Conservation (phyloP, 2,797 vertebrate genomes). For the Sitta carolinensis region DNA sequence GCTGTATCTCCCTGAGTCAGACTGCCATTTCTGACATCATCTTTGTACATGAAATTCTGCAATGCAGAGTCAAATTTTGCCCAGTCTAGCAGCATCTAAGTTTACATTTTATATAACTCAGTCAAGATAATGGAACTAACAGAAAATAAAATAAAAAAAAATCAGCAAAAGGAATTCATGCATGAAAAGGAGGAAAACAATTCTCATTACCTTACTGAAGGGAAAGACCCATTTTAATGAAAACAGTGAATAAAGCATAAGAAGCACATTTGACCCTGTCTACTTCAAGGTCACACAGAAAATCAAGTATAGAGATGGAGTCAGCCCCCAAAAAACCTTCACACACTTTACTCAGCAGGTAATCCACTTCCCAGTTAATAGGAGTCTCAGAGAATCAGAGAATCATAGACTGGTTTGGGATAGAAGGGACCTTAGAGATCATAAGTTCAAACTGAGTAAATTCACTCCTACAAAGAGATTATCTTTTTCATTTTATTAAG, state of each 20-base stretch:
- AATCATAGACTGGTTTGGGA: not conserved
- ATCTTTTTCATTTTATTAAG: not conserved
- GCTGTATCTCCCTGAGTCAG: not conserved
- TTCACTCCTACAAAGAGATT: not conserved
- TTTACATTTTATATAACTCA: not conserved
- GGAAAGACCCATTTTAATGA: not conserved
- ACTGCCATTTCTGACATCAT: not conserved
- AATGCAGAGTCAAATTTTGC: not conserved
- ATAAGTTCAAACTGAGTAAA: not conserved
- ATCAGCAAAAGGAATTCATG: not conserved
- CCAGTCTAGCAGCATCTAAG: not conserved
- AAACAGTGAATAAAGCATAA: not conserved
- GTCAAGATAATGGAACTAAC: not conserved
- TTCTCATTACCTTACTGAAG: not conserved
- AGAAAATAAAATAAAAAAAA: not conserved
- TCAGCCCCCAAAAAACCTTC: not conserved
- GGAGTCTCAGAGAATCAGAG: not conserved
- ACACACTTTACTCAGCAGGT: not conserved
- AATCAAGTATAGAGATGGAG: not conserved
- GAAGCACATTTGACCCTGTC: not conserved
- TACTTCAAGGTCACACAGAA: not conserved
- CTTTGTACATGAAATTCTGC: not conserved
- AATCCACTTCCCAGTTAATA: not conserved
- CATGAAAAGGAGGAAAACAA: not conserved
- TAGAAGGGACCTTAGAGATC: not conserved